phyloP scores from a whole-genome alignment of 1,140 invertebrate genomes.

The Triops longicaudatus region DNA sequence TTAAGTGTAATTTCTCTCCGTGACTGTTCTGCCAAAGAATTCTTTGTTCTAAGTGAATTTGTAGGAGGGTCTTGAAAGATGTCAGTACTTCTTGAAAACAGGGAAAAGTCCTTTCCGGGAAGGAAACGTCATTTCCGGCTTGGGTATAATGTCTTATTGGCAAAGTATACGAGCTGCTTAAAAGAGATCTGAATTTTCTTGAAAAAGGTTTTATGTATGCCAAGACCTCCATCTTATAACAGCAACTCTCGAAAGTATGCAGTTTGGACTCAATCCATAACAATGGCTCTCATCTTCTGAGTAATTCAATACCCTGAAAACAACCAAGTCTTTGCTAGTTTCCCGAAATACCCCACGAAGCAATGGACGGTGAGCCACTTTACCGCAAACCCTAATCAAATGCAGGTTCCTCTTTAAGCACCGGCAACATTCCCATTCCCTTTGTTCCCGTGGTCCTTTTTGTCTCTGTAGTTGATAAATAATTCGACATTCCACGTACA shows the following conservation, averaged over 20 bases:
- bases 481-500: not conserved
- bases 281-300: not conserved
- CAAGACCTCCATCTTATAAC: not conserved
- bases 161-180: conserved; percentile 2
- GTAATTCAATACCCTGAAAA: not conserved
- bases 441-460: not conserved
- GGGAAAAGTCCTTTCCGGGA: conserved; percentile 6
- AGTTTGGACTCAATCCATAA: not conserved
- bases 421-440: not conserved
- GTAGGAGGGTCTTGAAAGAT: not conserved
- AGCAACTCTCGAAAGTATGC: not conserved
- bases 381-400: not conserved
- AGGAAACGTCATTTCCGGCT: conserved; percentile 14
- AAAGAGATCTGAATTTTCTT: not conserved
- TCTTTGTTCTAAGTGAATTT: not conserved
- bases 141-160: not conserved
- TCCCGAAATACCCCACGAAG: not conserved
- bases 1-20: not conserved
- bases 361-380: not conserved
- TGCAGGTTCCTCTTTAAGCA: conserved; percentile 14
- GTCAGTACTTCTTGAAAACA: not conserved
- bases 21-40: not conserved
- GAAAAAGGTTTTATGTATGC: not conserved
- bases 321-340: not conserved
- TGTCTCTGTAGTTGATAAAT: not conserved